Conservation (phyloP, 2,113 vertebrate species). For the Oxygymnocypris stewartii region DNA sequence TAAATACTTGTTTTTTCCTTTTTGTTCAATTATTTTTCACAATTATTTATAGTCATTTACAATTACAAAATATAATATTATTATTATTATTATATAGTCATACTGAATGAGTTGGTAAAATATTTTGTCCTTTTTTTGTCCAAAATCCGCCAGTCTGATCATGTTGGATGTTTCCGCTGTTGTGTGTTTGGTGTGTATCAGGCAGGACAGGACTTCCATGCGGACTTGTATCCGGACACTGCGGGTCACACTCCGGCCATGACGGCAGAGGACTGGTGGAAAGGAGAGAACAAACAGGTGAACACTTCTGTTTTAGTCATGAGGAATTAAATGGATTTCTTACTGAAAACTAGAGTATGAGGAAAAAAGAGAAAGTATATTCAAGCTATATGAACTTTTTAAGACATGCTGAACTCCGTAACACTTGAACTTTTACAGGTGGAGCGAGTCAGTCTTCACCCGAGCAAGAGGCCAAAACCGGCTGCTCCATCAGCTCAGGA, state of each 20-base stretch:
- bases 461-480: slow-evolving; percentile 69
- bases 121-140: background rate
- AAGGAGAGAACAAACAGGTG: slow-evolving; percentile 86
- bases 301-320: background rate
- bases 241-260: slow-evolving; percentile 74
- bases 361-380: background rate
- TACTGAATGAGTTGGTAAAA: background rate
- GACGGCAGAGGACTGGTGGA: slow-evolving; percentile 84
- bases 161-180: background rate
- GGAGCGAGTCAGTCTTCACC: slow-evolving; percentile 83
- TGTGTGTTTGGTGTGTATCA: slow-evolving; percentile 54
- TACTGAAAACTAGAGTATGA: background rate
- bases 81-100: background rate
- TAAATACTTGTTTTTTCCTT: background rate
- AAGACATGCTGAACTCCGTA: background rate
- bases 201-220: slow-evolving; percentile 86
- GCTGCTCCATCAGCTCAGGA: slow-evolving; percentile 54
- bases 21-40: background rate
- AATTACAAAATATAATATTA: background rate
- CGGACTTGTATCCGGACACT: slow-evolving; percentile 89
- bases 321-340: background rate
- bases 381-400: background rate
- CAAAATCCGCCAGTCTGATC: background rate
- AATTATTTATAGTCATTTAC: no score
- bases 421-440: slow-evolving; percentile 72